phyloP scores from a whole-genome alignment of 2,888 invertebrate genomes.

The Habroteleia sp. region DNA sequence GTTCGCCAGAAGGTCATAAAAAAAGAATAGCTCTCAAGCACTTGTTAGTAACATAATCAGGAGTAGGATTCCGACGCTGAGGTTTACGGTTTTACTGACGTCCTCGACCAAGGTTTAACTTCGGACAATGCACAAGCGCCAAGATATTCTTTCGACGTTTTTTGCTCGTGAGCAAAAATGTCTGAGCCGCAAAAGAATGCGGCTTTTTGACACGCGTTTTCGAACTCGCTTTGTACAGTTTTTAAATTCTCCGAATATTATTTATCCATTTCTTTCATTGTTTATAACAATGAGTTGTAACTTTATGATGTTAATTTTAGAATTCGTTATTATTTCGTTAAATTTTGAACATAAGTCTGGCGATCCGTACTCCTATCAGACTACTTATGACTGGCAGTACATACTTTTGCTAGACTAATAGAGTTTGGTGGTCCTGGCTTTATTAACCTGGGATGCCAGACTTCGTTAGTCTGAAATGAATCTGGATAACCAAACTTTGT shows the following conservation, averaged over 20 bases:
- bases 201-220: conserved; percentile 33
- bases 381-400: too few relatives aligned
- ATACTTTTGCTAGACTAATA: too few relatives aligned
- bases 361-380: too few relatives aligned
- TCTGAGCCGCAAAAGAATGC: conserved; percentile 31
- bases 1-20: conserved; percentile 70
- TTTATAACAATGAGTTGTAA: too few relatives aligned
- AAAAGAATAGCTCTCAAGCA: conserved; percentile 64
- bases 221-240: conserved; percentile 15
- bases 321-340: too few relatives aligned
- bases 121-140: conserved; percentile 41
- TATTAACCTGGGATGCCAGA: too few relatives aligned
- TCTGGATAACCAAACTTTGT: too few relatives aligned
- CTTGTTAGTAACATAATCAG: conserved; percentile 61
- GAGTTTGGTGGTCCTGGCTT: too few relatives aligned
- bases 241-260: conserved; percentile 18
- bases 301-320: too few relatives aligned
- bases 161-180: conserved; percentile 39
- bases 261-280: conserved; percentile 23
- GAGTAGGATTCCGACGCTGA: conserved; percentile 47
- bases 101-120: conserved; percentile 49
- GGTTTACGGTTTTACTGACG: conserved; percentile 55
- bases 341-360: too few relatives aligned
- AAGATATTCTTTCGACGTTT: conserved; percentile 27
- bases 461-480: too few relatives aligned